phyloP scores from a whole-genome alignment of 1,140 invertebrate genomes.

The Myzus persicae region DNA sequence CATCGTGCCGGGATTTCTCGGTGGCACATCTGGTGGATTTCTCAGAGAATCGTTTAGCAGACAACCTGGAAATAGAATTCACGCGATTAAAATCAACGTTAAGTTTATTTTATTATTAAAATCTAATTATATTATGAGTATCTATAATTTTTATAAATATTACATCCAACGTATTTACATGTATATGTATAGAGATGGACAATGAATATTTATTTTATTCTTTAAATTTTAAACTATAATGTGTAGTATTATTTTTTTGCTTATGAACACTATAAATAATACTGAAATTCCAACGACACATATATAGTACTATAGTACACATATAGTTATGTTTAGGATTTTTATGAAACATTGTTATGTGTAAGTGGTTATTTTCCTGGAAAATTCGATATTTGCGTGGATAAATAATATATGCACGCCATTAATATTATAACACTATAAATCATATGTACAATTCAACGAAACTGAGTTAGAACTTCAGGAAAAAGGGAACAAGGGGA shows the following conservation, averaged over 20 bases:
- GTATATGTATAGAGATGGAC: too few relatives aligned
- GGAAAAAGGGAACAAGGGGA: too few relatives aligned
- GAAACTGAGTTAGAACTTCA: not conserved
- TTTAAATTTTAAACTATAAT: not conserved
- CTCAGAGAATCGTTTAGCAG: constrained; percentile 77
- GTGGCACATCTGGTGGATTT: constrained; percentile 81
- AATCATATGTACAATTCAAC: not conserved
- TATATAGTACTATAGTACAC: too few relatives aligned
- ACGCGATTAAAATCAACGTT: not conserved
- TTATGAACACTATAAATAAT: not conserved
- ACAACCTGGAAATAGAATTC: constrained; percentile 75
- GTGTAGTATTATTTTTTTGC: not conserved
- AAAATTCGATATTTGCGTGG: not conserved
- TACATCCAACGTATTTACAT: not conserved
- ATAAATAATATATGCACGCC: not conserved
- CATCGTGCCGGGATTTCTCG: constrained; percentile 79
- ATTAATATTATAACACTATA: not conserved
- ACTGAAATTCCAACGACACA: not conserved
- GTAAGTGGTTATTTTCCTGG: not conserved
- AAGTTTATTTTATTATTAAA: not conserved
- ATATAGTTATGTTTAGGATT: too few relatives aligned
- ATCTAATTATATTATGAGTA: not conserved
- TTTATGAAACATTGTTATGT: not conserved
- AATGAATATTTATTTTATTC: not conserved
- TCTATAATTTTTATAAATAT: too few relatives aligned